Base-by-base conservation (phyloP, 2,113 vertebrate genomes). In the Talpa occidentalis region DNA sequence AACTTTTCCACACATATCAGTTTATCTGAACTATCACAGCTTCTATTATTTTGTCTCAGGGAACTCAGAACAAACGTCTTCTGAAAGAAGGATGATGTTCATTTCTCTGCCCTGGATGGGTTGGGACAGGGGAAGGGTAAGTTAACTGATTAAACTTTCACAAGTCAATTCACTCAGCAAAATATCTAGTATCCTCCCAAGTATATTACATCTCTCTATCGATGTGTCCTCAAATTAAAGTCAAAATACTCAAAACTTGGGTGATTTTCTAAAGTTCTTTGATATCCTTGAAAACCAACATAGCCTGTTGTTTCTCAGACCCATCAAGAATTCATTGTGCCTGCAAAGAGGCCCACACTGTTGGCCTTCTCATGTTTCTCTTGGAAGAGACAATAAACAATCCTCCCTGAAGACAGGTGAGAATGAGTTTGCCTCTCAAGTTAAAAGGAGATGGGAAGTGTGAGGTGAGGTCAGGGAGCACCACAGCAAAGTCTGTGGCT, bases 281-380 rank as follows among this genome's bases (percentile, higher is more conserved):
- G 62, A 86, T 89, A 84, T 37, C 54, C 35, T 90, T 70, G 54
- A 54, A 87, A 93, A 80, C 91, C 12, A 10, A 91, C 90, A 85
- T 79, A 24, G 62, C 88, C 73, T 83, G 37, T 44, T 85, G 72
- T 74, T 92, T 85, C 84, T 73, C 76, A 54, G 80, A 67, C 62
- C 32, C 93, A 93, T 90, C 94, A 95, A 97, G 91, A 83, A 81
- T 94, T 90, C 94, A 84, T 90, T 88, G 93, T 97, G 26, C 80
- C 64, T 66, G 81, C 76, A 44, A 44, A 96, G 84, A 96, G 93
- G 72, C 96, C 94, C 60, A 54, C 60, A 54, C 42, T 30, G 7
- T 69, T 94, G 90, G 83, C 90, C 93, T 95, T 97, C 94, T 97
- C 95, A 24, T 42, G 77, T 97, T 97, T 96, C 96, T 92, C 87